A percentile compares a stretch with the other conserved stretches of the same genome.
Conservation (phyloP, 2,888 invertebrate species). For the Nipponacmea schrenckii region DNA sequence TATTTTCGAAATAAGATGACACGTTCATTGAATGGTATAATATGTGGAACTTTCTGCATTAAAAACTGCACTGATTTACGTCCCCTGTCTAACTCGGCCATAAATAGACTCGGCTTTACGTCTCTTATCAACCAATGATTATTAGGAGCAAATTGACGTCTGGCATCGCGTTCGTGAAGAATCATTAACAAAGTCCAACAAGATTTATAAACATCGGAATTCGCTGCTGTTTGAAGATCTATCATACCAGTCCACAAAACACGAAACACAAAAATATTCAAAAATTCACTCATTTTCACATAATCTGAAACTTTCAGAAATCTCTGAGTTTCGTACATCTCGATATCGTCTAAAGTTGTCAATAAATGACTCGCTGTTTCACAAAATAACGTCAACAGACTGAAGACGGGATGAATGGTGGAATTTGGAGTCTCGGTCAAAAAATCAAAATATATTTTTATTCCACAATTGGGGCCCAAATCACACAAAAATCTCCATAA, state of each 20-base stretch:
- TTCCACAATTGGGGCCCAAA: slow-evolving; percentile 87
- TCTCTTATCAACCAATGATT: slow-evolving; percentile 92
- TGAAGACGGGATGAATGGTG: slow-evolving; percentile 86
- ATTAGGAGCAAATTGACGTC: slow-evolving; percentile 79
- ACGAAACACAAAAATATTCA: slow-evolving; percentile 88
- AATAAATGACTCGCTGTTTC: slow-evolving; percentile 97
- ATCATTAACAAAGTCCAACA: slow-evolving; percentile 88
- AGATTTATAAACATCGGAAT: slow-evolving; percentile 83
- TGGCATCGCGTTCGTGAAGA: slow-evolving; percentile 91
- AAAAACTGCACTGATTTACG: slow-evolving; percentile 85
- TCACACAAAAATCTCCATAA: slow-evolving; percentile 92
- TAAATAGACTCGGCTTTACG: slow-evolving; percentile 83
- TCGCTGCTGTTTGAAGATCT: slow-evolving; percentile 79
- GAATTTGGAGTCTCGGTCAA: slow-evolving; percentile 81
- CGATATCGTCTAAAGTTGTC: slow-evolving; percentile 98
- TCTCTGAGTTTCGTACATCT: slow-evolving; percentile 97
- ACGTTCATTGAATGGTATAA: slow-evolving; percentile 94
- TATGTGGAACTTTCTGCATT: slow-evolving; percentile 94
- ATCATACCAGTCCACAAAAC: slow-evolving; percentile 77
- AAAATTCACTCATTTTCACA: slow-evolving; percentile 87
- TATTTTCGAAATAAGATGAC: slow-evolving; percentile 93
- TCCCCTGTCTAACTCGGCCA: slow-evolving; percentile 92
- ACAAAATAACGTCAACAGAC: slow-evolving; percentile 90
- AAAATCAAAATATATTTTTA: slow-evolving; percentile 88
- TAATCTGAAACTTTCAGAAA: slow-evolving; percentile 91